Evolutionary conservation across 2,797 vertebrate genomes (phyloP).

Genomic region (Periparus ater): DNA sequence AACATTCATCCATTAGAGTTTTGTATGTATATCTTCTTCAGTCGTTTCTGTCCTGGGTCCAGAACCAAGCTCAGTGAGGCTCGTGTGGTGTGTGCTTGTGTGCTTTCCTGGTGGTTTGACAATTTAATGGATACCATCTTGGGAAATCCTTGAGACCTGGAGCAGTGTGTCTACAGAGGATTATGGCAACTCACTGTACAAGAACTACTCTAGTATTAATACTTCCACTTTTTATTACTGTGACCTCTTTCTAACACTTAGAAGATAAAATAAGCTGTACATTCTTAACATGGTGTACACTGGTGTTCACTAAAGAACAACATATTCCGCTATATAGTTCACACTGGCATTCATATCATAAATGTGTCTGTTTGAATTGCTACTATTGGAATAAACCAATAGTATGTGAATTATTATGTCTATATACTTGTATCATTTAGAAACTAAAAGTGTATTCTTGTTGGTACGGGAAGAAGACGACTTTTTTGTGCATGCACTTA

Average conservation of each 20-base stretch:
- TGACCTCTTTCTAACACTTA: neutral
- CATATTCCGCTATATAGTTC: neutral
- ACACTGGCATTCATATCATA: neutral
- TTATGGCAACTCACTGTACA: neutral
- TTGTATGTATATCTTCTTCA: neutral
- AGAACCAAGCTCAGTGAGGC: neutral
- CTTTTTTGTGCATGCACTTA: rapidly evolving
- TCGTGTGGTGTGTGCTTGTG: rapidly evolving
- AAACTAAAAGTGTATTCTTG: neutral
- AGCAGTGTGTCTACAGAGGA: neutral
- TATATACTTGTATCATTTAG: neutral
- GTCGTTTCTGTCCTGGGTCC: neutral
- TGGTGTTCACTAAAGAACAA: neutral
- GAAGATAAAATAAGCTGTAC: neutral
- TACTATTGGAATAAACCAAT: neutral
- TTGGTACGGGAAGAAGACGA: neutral
- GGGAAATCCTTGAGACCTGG: neutral
- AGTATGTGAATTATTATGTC: neutral
- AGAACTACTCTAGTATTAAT: neutral
- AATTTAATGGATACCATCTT: neutral
- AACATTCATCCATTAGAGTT: neutral
- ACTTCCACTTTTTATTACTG: neutral
- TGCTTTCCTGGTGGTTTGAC: neutral
- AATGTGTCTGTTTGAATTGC: neutral
- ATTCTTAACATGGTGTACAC: neutral